Conservation (phyloP, 1,140 invertebrate genomes). For the Atta cephalotes region DNA sequence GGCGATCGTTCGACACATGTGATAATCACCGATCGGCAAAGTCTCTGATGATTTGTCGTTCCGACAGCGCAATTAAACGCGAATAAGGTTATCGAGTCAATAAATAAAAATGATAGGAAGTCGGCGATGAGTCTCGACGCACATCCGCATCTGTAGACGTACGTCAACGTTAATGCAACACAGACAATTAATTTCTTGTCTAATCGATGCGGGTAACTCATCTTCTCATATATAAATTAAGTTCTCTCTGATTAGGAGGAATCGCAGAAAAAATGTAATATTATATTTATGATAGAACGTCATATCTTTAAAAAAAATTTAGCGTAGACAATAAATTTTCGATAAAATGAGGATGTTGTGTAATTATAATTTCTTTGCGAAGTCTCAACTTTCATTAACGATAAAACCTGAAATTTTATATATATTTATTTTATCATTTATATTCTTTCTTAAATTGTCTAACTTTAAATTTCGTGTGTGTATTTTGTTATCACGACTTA, state of each 20-base stretch:
- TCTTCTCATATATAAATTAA: not conserved
- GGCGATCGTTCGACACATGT: not conserved
- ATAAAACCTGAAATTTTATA: not conserved
- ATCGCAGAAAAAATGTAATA: not conserved
- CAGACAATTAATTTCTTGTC: slow-evolving; percentile 17
- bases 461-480: not conserved
- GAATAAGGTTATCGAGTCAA: slow-evolving; percentile 23
- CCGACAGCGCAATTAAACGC: slow-evolving; percentile 29
- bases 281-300: not conserved
- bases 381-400: not conserved
- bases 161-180: slow-evolving; percentile 6
- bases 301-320: slow-evolving; percentile 16
- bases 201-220: not conserved
- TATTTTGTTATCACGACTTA: not conserved
- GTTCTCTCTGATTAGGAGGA: not conserved
- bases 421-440: not conserved
- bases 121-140: not conserved
- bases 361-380: not conserved
- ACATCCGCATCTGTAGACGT: not conserved
- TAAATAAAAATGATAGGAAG: slow-evolving; percentile 46
- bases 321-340: slow-evolving; percentile 24
- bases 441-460: not conserved
- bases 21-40: slow-evolving; percentile 12
- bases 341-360: slow-evolving; percentile 7
- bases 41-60: slow-evolving; percentile 19